A percentile compares a stretch with the other conserved stretches of the same genome.
Conservation (phyloP, 2,797 vertebrate species). For the Argentina silus region DNA sequence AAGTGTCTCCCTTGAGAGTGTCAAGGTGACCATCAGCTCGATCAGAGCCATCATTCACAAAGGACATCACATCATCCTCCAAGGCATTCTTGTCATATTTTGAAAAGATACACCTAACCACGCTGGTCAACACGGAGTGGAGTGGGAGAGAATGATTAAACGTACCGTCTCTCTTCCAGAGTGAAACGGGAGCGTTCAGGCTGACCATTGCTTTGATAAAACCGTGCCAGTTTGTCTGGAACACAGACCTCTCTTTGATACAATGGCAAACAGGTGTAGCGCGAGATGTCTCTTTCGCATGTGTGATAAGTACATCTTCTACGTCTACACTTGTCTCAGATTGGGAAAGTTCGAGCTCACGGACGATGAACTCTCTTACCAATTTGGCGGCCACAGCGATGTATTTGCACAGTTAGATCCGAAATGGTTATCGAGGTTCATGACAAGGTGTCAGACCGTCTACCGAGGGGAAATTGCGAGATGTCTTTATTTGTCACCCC, state of each 20-base stretch:
- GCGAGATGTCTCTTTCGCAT: neutral
- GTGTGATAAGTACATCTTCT: constrained; percentile 31
- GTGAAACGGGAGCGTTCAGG: neutral
- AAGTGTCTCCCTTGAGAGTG: too few species aligned
- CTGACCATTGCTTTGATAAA: neutral
- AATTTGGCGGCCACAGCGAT: neutral
- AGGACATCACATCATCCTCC: neutral
- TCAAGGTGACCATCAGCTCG: too few species aligned
- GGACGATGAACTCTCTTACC: neutral
- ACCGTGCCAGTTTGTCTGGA: neutral
- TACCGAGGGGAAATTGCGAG: neutral
- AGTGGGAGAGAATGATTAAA: neutral
- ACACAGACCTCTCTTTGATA: neutral
- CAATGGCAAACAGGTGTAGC: neutral
- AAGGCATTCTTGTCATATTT: neutral
- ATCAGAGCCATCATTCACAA: neutral
- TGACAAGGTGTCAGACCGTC: neutral
- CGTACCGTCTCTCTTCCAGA: constrained; percentile 6
- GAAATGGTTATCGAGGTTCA: neutral
- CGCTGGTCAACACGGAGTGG: neutral
- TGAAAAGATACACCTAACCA: neutral
- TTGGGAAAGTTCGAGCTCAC: neutral
- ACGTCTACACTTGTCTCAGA: constrained; percentile 13
- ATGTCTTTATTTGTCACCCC: neutral
- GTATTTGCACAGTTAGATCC: constrained; percentile 14